Percentiles rank a stretch among this genome's conserved stretches.
These are phyloP conservation scores for Glaucomys volans DNA, from an alignment of 2,113 vertebrate species.

Conservation along the genomic window DNA sequence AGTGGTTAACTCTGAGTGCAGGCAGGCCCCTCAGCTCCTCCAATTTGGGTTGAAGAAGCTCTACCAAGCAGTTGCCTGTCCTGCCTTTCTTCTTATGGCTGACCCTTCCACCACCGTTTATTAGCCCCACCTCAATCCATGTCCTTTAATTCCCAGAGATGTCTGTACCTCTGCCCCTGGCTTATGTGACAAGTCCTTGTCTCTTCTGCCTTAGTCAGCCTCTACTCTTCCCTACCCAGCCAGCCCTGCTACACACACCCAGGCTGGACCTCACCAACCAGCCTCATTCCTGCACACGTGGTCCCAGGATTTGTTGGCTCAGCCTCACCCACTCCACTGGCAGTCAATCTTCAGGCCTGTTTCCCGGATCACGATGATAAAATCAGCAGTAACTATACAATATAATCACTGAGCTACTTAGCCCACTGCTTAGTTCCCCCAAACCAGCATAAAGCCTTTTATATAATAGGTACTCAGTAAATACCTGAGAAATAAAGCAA, in stretches of 20 bases:
- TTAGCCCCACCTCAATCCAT: background rate
- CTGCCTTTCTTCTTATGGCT: background rate
- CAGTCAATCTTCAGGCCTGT: background rate
- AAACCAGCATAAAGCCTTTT: background rate
- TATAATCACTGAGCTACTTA: background rate
- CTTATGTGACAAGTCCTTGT: background rate
- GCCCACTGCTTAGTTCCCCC: background rate
- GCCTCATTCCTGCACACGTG: background rate
- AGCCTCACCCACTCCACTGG: background rate
- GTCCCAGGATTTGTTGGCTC: background rate
- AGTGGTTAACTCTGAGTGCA: background rate
- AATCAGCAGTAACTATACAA: background rate
- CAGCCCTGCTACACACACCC: background rate
- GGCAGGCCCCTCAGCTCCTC: background rate
- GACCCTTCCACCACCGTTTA: background rate
- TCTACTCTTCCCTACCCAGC: background rate
- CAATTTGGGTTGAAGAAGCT: background rate
- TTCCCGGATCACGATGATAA: background rate
- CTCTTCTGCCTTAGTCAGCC: background rate
- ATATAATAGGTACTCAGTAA: background rate
- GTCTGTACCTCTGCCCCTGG: background rate
- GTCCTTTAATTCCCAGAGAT: background rate
- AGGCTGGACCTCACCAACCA: background rate
- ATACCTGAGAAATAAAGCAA: background rate
- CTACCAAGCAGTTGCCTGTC: background rate